Conservation (phyloP, 2,797 vertebrate genomes). For the Myotis daubentonii region DNA sequence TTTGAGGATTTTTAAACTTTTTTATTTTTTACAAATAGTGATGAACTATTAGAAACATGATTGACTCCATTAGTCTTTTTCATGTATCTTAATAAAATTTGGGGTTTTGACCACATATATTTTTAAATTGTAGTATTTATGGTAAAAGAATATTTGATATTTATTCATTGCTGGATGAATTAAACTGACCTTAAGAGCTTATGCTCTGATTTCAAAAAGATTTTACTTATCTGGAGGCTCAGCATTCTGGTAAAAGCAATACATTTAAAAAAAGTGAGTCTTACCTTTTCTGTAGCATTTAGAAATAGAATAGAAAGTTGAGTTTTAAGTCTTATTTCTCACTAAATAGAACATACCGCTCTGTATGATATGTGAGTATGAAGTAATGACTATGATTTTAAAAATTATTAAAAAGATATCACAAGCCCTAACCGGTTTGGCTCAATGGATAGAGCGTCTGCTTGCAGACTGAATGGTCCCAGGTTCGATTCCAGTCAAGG, state of each 20-base stretch:
- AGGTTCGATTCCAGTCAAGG: too few species aligned
- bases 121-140: constrained; percentile 32
- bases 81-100: neutral
- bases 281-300: constrained; percentile 12
- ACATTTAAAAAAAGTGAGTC: neutral
- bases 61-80: neutral
- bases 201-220: constrained; percentile 27
- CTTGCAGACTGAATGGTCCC: too few species aligned
- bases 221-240: constrained; percentile 43
- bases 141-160: constrained; percentile 4
- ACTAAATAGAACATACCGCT: neutral
- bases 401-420: neutral
- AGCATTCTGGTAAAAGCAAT: constrained; percentile 43
- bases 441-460: too few species aligned
- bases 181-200: constrained; percentile 28
- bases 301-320: constrained; percentile 15
- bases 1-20: neutral
- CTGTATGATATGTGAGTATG: neutral
- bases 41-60: constrained; percentile 38
- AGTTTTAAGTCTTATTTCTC: constrained; percentile 53
- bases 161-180: constrained; percentile 45
- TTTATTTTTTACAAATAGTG: neutral
- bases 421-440: neutral
- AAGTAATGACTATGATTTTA: constrained; percentile 10
- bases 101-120: neutral